phyloP scores from a whole-genome alignment of 2,113 vertebrate genomes.

The human (Homo sapiens) region DNA sequence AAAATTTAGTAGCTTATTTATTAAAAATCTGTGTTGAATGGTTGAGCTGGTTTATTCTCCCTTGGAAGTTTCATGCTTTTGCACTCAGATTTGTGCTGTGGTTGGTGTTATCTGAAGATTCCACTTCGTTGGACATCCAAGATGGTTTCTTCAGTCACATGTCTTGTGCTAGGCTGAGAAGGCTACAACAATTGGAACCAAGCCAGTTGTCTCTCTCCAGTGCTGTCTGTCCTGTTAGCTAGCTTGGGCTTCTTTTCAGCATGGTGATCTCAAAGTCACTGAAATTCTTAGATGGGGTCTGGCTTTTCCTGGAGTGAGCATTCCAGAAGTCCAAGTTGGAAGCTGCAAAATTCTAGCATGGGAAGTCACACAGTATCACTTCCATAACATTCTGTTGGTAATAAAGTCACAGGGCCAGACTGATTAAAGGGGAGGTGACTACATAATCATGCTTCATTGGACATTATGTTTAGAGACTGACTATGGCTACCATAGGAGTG shows the following conservation, averaged over 20 bases:
- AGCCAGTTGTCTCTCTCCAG: neutral
- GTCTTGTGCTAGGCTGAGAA: neutral
- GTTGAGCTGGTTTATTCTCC: neutral
- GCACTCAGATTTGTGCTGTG: neutral
- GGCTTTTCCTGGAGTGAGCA: neutral
- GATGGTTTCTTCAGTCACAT: neutral
- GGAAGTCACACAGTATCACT: neutral
- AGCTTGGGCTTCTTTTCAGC: neutral
- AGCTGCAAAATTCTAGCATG: neutral
- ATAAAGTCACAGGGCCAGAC: neutral
- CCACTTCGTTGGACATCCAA: neutral
- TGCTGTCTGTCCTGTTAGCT: neutral
- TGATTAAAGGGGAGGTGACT: neutral
- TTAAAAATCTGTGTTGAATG: neutral
- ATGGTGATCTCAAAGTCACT: neutral
- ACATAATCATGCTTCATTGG: neutral
- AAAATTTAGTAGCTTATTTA: neutral
- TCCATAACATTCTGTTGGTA: neutral
- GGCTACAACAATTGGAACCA: neutral
- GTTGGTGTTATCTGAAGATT: neutral
- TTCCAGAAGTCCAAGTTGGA: neutral
- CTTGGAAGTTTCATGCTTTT: neutral
- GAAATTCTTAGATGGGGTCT: neutral
- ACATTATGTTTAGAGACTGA: neutral
- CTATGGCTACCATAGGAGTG: neutral